A percentile compares a stretch with the other conserved stretches of the same genome.
phyloP scores from a whole-genome alignment of 2,113 vertebrate species.

The Anarhynchus alexandrinus region DNA sequence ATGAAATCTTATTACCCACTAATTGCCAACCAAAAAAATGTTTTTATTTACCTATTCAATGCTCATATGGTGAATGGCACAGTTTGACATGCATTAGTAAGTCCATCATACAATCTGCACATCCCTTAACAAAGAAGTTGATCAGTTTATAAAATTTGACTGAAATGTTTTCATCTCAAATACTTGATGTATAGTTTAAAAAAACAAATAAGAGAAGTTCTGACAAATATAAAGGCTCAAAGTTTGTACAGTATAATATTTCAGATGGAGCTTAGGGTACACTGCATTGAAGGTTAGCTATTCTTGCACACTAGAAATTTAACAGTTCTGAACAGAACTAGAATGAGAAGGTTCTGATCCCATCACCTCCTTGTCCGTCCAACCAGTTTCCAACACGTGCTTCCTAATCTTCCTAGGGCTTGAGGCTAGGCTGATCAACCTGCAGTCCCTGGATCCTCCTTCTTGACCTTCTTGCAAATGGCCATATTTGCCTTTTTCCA shows the following conservation, averaged over 20 bases:
- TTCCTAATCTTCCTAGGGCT: not conserved
- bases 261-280: not conserved
- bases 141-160: not conserved
- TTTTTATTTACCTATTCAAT: not conserved
- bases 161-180: not conserved
- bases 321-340: not conserved
- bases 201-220: not conserved
- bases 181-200: not conserved
- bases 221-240: not conserved
- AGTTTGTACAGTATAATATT: not conserved
- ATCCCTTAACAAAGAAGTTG: not conserved
- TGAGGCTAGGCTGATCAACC: not conserved
- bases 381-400: not conserved
- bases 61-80: not conserved
- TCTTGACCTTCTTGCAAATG: not conserved
- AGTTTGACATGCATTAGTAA: not conserved
- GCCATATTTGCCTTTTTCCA: not conserved
- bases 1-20: not conserved
- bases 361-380: not conserved
- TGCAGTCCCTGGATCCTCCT: not conserved
- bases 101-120: not conserved
- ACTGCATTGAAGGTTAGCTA: not conserved
- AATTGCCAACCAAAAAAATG: not conserved
- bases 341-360: not conserved
- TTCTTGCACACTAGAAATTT: not conserved